Conservation (phyloP, 2,113 vertebrate genomes). For the Sciurus niger region DNA sequence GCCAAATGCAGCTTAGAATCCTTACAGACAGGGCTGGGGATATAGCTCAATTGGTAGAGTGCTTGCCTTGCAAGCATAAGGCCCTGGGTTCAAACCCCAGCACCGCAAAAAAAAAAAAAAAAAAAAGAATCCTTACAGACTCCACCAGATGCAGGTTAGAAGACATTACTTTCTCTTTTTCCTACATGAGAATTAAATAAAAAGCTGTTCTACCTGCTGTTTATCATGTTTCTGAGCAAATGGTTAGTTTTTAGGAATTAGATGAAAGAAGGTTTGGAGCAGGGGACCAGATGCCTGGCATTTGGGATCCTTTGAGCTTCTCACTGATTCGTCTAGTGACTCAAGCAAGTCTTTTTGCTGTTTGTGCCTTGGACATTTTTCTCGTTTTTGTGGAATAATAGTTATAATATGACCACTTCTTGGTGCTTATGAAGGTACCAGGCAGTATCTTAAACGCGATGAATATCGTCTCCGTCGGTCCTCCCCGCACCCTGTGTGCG, state of each 20-base stretch:
- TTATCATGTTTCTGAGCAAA: background rate
- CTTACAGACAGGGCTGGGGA: no score
- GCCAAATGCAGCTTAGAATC: background rate
- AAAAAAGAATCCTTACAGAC: background rate
- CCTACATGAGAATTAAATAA: background rate
- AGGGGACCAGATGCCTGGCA: background rate
- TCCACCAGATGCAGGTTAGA: background rate
- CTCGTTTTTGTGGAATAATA: background rate
- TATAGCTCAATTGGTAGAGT: no score
- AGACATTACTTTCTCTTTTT: background rate
- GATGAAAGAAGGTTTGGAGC: background rate
- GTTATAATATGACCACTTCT: background rate
- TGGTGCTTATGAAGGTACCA: background rate
- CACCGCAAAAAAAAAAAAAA: no score
- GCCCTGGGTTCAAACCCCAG: no score
- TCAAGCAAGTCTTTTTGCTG: background rate
- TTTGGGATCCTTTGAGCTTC: background rate
- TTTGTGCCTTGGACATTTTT: background rate
- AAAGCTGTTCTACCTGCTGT: background rate
- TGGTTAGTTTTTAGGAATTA: conserved; percentile 2
- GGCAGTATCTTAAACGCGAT: background rate
- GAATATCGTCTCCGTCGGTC: background rate
- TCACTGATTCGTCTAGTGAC: background rate
- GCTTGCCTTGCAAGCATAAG: no score
- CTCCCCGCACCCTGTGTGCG: fast-evolving